phyloP scores from a whole-genome alignment of 1,140 invertebrate genomes.

The Drosophila baimaii region DNA sequence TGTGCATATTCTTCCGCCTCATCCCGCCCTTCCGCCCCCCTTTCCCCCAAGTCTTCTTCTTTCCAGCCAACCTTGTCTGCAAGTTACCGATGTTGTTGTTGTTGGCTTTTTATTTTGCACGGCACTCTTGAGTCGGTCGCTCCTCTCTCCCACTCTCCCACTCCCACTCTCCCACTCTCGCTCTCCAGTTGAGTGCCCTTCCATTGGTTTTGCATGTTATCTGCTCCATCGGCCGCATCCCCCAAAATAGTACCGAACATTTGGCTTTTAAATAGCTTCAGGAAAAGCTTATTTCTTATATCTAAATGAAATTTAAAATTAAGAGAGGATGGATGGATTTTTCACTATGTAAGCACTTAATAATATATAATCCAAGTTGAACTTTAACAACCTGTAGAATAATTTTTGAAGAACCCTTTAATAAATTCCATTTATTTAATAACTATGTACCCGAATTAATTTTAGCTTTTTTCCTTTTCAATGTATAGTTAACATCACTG shows the following conservation, averaged over 20 bases:
- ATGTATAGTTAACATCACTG: neutral
- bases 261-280: too few relatives aligned
- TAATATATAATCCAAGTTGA: too few relatives aligned
- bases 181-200: slow-evolving; percentile 71
- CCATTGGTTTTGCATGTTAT: slow-evolving; percentile 71
- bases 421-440: neutral
- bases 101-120: slow-evolving; percentile 9
- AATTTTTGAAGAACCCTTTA: too few relatives aligned
- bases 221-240: slow-evolving; percentile 47
- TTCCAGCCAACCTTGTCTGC: slow-evolving; percentile 9
- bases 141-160: neutral
- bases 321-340: too few relatives aligned
- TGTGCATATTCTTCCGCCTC: slow-evolving; percentile 33
- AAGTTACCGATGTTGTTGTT: slow-evolving; percentile 6
- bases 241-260: neutral
- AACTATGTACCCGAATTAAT: too few relatives aligned
- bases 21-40: neutral
- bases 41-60: slow-evolving; percentile 3
- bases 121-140: slow-evolving; percentile 25
- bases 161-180: neutral
- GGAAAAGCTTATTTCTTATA: fast-evolving
- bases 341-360: too few relatives aligned
- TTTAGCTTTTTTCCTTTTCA: too few relatives aligned
- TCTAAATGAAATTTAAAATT: too few relatives aligned
- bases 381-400: too few relatives aligned